Base-by-base conservation (phyloP, 1,140 invertebrate genomes). In the Temnothorax curvispinosus region DNA sequence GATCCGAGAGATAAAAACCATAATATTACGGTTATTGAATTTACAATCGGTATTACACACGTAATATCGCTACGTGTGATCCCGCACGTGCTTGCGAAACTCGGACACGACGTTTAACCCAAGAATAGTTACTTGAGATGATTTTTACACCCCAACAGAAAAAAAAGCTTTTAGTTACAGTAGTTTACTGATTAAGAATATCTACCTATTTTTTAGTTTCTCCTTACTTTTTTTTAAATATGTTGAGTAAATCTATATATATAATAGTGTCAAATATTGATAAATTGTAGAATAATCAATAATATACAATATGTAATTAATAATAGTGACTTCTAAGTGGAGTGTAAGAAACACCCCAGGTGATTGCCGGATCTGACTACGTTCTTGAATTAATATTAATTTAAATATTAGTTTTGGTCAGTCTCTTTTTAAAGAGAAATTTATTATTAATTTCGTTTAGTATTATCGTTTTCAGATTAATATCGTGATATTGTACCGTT, bases 1-100 rank as follows among this genome's bases (percentile, higher is more conserved):
- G 21, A 56, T 32, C 13, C 27, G 21, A 11, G 3, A 82, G 52
- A 82, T 82, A 74, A 82, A 41, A 82, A 47, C 2, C 52, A 35
- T 58, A 44, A 32, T 82, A 65, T 80, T 50, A 82, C 5, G 18
- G 50, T 64, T 72, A 58, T 72, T 60, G 18, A 67, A 67, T 11
- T 44, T 50, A 38, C 18, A 67, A 50, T 78, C 18, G 6, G n/a
- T 44, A 27, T 35, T 77, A 54, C 18, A 54, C 18, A 65, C 18
- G 11, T 8, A 13, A 44, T 47, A 60, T 50, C 54, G 1, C 15
- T 77, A 52, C 13, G 11, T 69, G 47, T 27, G 13, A 82, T 58
- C 8, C 15, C 27, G 1, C 15, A 72, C 50, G 18, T 72, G 52
- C 21, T 58, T 82, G 38, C 21, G 21, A 44, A 27, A 27, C 11